Base-by-base conservation (phyloP, 1,140 invertebrate species). In the Venustaconcha ellipsiformis region DNA sequence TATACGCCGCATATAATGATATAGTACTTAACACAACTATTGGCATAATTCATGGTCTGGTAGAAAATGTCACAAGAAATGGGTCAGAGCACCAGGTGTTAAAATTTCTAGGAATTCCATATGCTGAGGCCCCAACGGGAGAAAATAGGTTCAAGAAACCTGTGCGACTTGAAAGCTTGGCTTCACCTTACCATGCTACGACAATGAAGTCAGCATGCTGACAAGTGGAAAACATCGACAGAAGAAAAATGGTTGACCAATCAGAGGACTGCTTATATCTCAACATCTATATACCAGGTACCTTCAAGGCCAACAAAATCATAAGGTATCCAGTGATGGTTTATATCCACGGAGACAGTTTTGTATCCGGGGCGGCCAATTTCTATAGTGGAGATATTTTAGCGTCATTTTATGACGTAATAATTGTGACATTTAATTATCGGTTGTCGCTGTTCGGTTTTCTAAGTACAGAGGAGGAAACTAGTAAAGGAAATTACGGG, bases 271-370 rank as follows among this genome's bases (percentile, higher is more conserved):
- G 75, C 23, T 68, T 77, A 26, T 67, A 60, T 68, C 37, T 77
- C 4, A 77, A 77, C 68, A 72, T 77, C 13, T 77, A 72, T 23
- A 70, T 70, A 5, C 75, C 75, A 15, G 65, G 55, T 2, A 70
- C 72, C 17, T 72, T 70, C 18, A 72, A 70, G 5, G 72, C 72
- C n/a, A 77, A 77, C 57, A 70, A 70, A n/a, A 72, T 15, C n/a
- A 72, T 63, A 59, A 72, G 72, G 20, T 77, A 57, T 59, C 70
- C 75, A 30, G 75, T 77, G 4, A 57, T 77, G 23, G 68, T 77
- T 57, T 77, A 77, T 67, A 72, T 77, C 30, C 75, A 77, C 62
- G 70, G 69, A 15, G 75, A 70, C n/a, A 72, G 62, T 60, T 77
- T 77, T 48, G 67, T 60, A 55, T 2, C 56, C 55, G 75, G 75